Conservation (phyloP, 2,888 invertebrate genomes). For the Periphyllus acericola region DNA sequence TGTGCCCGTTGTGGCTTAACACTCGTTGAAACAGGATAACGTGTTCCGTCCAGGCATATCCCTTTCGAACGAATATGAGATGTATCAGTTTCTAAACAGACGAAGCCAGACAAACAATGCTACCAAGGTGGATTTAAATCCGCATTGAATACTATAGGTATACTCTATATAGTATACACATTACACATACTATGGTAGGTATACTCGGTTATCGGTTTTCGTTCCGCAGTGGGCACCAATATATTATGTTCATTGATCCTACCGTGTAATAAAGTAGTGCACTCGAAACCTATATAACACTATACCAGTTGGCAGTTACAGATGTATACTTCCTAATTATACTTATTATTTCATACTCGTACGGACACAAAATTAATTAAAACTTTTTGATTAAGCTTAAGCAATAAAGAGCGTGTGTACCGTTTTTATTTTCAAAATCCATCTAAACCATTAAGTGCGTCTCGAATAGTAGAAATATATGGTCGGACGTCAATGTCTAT, state of each 20-base stretch:
- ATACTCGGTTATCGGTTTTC: constrained; percentile 5
- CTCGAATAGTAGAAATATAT: too few relatives aligned
- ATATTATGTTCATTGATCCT: not conserved
- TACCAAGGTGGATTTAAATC: too few relatives aligned
- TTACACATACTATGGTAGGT: too few relatives aligned
- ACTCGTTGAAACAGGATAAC: not conserved
- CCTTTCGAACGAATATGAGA: not conserved
- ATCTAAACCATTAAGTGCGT: too few relatives aligned
- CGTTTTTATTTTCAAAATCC: too few relatives aligned
- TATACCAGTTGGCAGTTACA: too few relatives aligned
- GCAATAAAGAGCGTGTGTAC: too few relatives aligned
- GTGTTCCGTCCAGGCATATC: not conserved
- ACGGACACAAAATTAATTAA: too few relatives aligned
- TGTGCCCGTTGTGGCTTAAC: not conserved
- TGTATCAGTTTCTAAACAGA: constrained; percentile 24
- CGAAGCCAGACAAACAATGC: not conserved
- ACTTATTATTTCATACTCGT: not conserved
- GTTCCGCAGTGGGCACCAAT: not conserved
- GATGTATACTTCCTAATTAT: not conserved
- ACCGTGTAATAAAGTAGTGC: not conserved
- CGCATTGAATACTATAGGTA: too few relatives aligned
- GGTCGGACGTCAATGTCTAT: too few relatives aligned
- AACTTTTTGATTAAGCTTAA: too few relatives aligned
- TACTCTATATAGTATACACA: too few relatives aligned
- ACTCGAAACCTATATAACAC: not conserved